Conservation (phyloP, 2,888 invertebrate species). For the Dryadula phaetusa region DNA sequence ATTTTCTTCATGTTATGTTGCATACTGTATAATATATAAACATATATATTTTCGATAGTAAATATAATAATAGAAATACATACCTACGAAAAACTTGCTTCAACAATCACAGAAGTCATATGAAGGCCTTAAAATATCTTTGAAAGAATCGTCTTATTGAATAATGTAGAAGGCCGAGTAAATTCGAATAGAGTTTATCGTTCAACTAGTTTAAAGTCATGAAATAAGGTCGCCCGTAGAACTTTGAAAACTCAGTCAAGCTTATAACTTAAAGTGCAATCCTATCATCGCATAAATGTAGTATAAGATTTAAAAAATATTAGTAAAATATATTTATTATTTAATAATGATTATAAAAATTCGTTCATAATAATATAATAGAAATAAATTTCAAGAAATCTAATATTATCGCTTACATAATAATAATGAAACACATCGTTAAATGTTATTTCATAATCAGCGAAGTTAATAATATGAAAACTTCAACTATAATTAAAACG, state of each 20-base stretch:
- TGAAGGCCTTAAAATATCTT: constrained; percentile 33
- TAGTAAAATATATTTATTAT: background rate
- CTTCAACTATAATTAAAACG: constrained; percentile 8
- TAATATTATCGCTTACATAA: background rate
- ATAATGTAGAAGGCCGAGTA: constrained; percentile 58
- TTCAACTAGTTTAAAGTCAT: constrained; percentile 71
- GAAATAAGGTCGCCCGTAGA: constrained; percentile 68
- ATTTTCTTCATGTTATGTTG: background rate
- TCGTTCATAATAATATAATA: no score
- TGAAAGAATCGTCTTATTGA: constrained; percentile 51
- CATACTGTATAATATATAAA: no score
- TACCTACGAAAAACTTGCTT: background rate
- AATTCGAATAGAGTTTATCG: constrained; percentile 64
- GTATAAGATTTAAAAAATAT: constrained; percentile 1
- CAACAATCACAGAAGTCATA: constrained; percentile 13
- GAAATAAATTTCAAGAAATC: background rate
- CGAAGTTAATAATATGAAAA: constrained; percentile 8
- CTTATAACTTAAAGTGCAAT: constrained; percentile 57
- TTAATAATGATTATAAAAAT: no score
- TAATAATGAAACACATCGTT: background rate
- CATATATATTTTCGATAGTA: background rate
- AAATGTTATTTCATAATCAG: constrained; percentile 4
- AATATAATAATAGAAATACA: background rate
- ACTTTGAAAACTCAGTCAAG: constrained; percentile 66
- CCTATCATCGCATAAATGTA: background rate